Base-by-base conservation (phyloP, 2,113 vertebrate species). In the Elanoides forficatus region DNA sequence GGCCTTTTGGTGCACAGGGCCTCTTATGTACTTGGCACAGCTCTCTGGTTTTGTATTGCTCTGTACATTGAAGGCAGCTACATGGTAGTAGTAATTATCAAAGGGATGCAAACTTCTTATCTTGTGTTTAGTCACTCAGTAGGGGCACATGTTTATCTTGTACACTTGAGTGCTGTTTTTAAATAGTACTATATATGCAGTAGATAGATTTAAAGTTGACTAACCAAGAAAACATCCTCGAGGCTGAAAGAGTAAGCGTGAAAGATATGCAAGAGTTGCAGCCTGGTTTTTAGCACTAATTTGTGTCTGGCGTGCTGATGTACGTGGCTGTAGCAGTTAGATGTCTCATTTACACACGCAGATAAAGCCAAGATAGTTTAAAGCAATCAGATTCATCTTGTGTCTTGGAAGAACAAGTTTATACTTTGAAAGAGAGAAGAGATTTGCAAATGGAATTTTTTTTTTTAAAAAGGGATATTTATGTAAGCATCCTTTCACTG, bases 201-300 rank as follows among this genome's bases (percentile, higher is more conserved):
- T 50, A 85, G 90, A 70, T 84, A 56, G 52, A 91, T 97, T 97
- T 89, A 45, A 95, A 97, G 70, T 75, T 97, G 95, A 76, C 91
- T 96, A 96, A 95, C 94, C 73, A 97, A 93, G 95, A 94, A 94
- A 95, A 90, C 70, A 87, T 95, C 93, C 76, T 92, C 71, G 73
- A 90, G 83, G 80, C 63, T 88, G 60, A 85, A 93, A 86, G 90
- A 93, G 38, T 50, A 45, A 95, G 56, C 6, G 0, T 76, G 71
- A 79, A 85, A 56, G 53, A 38, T 50, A 45, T 10, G 79, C 60
- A 86, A 43, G 53, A 58, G 32, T 74, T 71, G 71, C n/a, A 45
- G 32, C 56, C 71, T 93, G 66, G 30, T 52, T 89, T 86, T 82
- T 73, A 73, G 62, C 36, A 12, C 40, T 63, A 4, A 48, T 63